Evolutionary conservation across 2,888 invertebrate species (phyloP), one percentile per base, ranked within the genome.

Genomic region (Tenthredo mesomela): DNA sequence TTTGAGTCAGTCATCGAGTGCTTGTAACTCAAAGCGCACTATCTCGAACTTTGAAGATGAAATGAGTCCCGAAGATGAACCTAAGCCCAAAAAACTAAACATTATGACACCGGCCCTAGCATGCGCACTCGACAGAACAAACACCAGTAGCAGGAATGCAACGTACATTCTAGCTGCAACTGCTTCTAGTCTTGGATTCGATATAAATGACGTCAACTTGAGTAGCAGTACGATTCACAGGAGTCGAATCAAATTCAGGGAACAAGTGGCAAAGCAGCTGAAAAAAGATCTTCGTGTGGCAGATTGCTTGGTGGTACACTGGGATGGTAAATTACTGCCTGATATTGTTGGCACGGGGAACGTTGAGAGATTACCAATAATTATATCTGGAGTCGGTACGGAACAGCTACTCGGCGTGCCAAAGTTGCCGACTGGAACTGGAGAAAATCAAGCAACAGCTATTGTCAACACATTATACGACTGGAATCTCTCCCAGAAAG

Each of bases 91-190:
- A 7, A 82, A 85, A 54, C 70, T 85, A 1, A 40, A 85, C 40
- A 71, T 85, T 5, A 82, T 85, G 82, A 85, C 82, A 18, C 71
- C 85, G n/a, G 73, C 37, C 21, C 71, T 82, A 33, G 80, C 47
- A 70, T 37, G 50, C 12, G 85, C 84, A 54, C 75, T 84, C 3
- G 84, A 84, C 33, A 43, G 84, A 37, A 84, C 78, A 61, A 43
- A 84, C 10, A 70, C 85, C 21, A 86, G 82, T 50, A 85, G 70
- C 37, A 78, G 84, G 58, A 84, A 82, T 82, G 86, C 85, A 37
- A 77, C 82, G n/a, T 61, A 82, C n/a, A 84, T 86, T 40, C 61
- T 87, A n/a, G 75, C 84, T 25, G 85, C 86, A 58, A 65, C 84
- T 21, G 33, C 71, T 15, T 21, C 58, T 12, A 85, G 85, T 84